These are phyloP conservation scores for Amyelois transitella DNA, from an alignment of 1,140 invertebrate species.

Conservation along the genomic window DNA sequence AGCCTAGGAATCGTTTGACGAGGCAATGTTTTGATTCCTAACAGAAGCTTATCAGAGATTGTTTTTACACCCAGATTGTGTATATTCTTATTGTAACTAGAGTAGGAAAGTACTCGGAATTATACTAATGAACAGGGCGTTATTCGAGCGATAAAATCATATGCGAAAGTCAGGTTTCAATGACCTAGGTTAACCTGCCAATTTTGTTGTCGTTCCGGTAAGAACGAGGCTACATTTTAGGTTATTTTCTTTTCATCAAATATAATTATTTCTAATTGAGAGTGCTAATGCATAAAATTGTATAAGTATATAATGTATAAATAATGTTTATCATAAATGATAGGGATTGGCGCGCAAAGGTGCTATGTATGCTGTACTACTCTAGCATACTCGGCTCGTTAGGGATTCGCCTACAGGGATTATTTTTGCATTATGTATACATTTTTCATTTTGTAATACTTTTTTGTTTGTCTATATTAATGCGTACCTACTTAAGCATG, in stretches of 20 bases:
- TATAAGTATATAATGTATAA: slow-evolving; percentile 32
- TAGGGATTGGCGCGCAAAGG: slow-evolving; percentile 15
- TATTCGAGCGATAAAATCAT: slow-evolving; percentile 35
- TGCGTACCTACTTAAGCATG: slow-evolving; percentile 29
- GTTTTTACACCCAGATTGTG: slow-evolving; percentile 29
- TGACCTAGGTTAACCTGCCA: slow-evolving; percentile 69
- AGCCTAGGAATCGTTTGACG: slow-evolving; percentile 53
- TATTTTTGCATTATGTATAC: slow-evolving; percentile 19
- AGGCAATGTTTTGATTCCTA: slow-evolving; percentile 54
- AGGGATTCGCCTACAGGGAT: slow-evolving; percentile 7
- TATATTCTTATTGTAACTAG: neutral
- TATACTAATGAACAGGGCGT: slow-evolving; percentile 36
- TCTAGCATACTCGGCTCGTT: slow-evolving; percentile 18
- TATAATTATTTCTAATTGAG: slow-evolving; percentile 32
- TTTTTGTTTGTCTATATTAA: slow-evolving; percentile 11
- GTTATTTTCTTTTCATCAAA: slow-evolving; percentile 46
- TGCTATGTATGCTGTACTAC: slow-evolving; percentile 22
- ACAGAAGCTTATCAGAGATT: slow-evolving; percentile 21
- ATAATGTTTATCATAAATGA: slow-evolving; percentile 27
- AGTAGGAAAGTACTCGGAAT: neutral
- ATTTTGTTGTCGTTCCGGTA: slow-evolving; percentile 44
- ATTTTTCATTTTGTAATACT: slow-evolving; percentile 14
- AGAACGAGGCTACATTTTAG: slow-evolving; percentile 37
- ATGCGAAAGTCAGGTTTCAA: slow-evolving; percentile 55
- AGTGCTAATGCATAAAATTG: slow-evolving; percentile 29